Conservation (phyloP, 1,140 invertebrate genomes). For the Lamellibrachia luymesi region DNA sequence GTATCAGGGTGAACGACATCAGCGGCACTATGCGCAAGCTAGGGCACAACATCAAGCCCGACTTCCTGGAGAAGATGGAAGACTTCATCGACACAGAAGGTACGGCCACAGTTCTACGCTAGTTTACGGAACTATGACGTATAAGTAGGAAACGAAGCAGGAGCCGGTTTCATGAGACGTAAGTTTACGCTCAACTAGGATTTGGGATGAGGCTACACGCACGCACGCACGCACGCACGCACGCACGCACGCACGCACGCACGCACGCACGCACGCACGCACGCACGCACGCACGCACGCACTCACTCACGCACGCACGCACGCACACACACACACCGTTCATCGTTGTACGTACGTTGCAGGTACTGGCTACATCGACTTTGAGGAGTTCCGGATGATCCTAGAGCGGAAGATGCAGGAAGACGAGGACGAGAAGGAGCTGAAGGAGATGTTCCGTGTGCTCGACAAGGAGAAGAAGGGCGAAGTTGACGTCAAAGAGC, state of each 20-base stretch:
- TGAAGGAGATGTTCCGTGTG: slow-evolving; percentile 57
- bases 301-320: too few relatives aligned
- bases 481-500: slow-evolving; percentile 52
- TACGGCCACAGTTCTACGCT: slow-evolving; percentile 22
- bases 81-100: slow-evolving; percentile 56
- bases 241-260: too few relatives aligned
- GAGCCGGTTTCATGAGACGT: too few relatives aligned
- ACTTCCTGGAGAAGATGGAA: slow-evolving; percentile 53
- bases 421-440: slow-evolving; percentile 57
- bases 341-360: neutral
- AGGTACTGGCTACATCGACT: slow-evolving; percentile 44
- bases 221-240: too few relatives aligned
- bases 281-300: too few relatives aligned
- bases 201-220: too few relatives aligned
- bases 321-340: neutral
- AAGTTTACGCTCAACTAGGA: too few relatives aligned
- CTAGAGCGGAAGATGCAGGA: slow-evolving; percentile 53
- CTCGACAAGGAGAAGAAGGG: slow-evolving; percentile 57
- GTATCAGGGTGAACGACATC: slow-evolving; percentile 35
- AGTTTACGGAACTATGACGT: neutral
- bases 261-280: too few relatives aligned
- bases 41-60: slow-evolving; percentile 50
- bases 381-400: slow-evolving; percentile 52
- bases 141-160: neutral
- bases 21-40: slow-evolving; percentile 47